Percentiles rank a stretch among this genome's conserved stretches.
phyloP scores from a whole-genome alignment of 1,140 invertebrate species.

The Drosophila insularis region DNA sequence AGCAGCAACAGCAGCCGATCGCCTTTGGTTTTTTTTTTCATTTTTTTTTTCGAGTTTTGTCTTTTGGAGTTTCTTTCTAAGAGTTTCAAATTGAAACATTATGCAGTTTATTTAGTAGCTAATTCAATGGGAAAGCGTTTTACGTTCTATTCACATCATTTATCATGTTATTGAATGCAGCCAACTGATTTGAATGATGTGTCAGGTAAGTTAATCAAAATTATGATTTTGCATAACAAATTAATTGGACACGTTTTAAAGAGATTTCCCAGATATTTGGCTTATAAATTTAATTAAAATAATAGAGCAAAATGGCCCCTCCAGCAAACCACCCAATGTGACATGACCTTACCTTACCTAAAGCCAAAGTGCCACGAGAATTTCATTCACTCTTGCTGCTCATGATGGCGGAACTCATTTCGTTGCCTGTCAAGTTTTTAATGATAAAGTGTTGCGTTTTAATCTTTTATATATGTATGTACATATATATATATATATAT shows the following conservation, averaged over 20 bases:
- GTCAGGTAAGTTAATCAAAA: no score
- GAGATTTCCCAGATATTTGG: no score
- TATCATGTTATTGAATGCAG: neutral
- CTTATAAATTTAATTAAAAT: constrained; percentile 34
- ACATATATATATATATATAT: no score
- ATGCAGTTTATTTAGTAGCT: constrained; percentile 41
- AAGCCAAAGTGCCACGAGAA: constrained; percentile 2
- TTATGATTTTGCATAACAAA: no score
- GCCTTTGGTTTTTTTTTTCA: neutral
- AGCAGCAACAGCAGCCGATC: constrained; percentile 6
- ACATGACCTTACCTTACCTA: neutral
- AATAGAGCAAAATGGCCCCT: neutral
- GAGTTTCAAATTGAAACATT: constrained; percentile 54
- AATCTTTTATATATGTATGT: constrained; percentile 22
- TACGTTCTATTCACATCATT: neutral
- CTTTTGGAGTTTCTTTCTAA: neutral
- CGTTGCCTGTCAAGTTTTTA: constrained; percentile 70
- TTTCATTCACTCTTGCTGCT: constrained; percentile 20
- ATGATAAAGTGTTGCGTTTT: constrained; percentile 76
- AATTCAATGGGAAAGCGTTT: constrained; percentile 44
- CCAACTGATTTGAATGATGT: no score
- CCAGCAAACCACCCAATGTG: neutral
- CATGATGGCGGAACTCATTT: constrained; percentile 57
- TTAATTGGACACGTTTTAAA: no score
- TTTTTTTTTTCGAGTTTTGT: neutral